These are phyloP conservation scores for Synanthedon formicaeformis DNA, from an alignment of 2,888 invertebrate species.

Conservation along the genomic window DNA sequence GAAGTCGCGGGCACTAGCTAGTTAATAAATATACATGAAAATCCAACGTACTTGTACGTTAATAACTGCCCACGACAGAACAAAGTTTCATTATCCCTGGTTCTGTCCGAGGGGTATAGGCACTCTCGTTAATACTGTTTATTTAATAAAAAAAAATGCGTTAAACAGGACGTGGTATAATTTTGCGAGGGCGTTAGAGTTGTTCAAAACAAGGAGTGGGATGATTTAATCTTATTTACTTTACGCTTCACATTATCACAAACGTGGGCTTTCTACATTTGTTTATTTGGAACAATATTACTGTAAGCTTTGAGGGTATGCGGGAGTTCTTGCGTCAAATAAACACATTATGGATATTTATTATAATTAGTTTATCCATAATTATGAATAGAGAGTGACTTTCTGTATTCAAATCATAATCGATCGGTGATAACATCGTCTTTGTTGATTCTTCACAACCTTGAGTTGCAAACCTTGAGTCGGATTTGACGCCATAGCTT, in stretches of 20 bases:
- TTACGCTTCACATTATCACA: not conserved
- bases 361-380: no score
- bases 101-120: not conserved
- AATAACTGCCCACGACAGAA: not conserved
- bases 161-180: not conserved
- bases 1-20: no score
- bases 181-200: not conserved
- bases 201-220: not conserved
- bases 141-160: not conserved
- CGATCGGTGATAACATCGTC: no score
- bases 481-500: no score
- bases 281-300: not conserved
- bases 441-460: no score
- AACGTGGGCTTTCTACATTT: not conserved
- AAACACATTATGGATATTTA: no score
- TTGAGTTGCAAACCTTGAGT: no score
- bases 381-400: no score
- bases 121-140: not conserved
- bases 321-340: no score
- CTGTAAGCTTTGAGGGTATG: not conserved
- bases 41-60: no score
- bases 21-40: no score
- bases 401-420: no score
- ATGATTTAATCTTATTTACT: not conserved
- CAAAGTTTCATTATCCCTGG: not conserved